These are phyloP conservation scores for Bucorvus abyssinicus DNA, from an alignment of 2,797 vertebrate genomes.

Conservation along the genomic window DNA sequence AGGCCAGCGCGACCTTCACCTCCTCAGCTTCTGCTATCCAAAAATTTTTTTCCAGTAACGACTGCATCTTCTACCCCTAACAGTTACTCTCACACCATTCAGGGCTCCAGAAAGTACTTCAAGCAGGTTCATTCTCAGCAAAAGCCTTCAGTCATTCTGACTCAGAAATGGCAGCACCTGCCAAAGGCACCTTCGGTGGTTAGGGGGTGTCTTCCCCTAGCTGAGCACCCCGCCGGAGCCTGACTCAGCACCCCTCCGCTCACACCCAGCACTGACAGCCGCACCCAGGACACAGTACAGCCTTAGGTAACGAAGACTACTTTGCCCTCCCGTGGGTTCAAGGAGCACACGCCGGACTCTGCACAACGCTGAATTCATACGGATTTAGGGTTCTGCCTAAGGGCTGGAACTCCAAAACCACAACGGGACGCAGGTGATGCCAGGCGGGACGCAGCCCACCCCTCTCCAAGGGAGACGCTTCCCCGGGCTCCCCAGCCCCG, in stretches of 20 bases:
- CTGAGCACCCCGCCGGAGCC: fast-evolving
- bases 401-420: background rate
- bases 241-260: fast-evolving
- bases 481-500: background rate
- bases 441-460: background rate
- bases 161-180: background rate
- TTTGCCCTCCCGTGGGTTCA: fast-evolving
- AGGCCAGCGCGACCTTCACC: background rate
- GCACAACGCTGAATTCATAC: background rate
- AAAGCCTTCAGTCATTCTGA: background rate
- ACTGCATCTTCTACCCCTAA: background rate
- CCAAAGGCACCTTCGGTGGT: background rate
- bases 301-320: background rate
- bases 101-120: background rate
- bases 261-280: background rate
- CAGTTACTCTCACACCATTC: background rate
- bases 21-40: background rate
- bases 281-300: background rate
- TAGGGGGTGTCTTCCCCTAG: background rate
- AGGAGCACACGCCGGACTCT: fast-evolving
- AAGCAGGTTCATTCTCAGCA: background rate
- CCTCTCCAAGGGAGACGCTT: too few relatives aligned
- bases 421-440: fast-evolving
- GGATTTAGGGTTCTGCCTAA: fast-evolving
- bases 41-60: background rate